Conservation (phyloP, 2,888 invertebrate genomes). For the Cheilosia urbana region DNA sequence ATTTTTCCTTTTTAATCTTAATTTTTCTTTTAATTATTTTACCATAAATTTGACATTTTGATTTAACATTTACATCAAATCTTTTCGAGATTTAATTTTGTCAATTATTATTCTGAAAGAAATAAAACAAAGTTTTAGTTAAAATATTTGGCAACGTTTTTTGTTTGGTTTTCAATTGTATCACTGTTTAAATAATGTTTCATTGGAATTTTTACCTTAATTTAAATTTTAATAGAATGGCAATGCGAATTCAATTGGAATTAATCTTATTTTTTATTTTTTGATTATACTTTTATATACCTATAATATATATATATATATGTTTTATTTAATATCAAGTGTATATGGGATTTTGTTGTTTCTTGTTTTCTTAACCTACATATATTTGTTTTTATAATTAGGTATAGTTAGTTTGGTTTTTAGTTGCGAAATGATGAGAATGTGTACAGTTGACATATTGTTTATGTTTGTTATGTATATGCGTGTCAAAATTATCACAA, state of each 20-base stretch:
- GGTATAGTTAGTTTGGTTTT: conserved; percentile 58
- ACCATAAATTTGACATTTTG: conserved; percentile 59
- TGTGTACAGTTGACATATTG: conserved; percentile 38
- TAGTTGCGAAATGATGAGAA: conserved; percentile 48
- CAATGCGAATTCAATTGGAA: conserved; percentile 67
- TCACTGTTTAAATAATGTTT: conserved; percentile 52
- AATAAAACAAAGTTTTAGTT: conserved; percentile 50
- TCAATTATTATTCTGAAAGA: conserved; percentile 27
- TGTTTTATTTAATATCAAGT: conserved; percentile 48
- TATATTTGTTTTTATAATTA: conserved; percentile 27
- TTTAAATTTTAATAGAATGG: conserved; percentile 51
- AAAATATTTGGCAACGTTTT: conserved; percentile 68
- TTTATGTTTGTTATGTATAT: conserved; percentile 11
- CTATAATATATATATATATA: background rate
- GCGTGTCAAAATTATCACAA: conserved; percentile 64
- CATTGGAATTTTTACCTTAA: conserved; percentile 11
- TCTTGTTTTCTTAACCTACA: conserved; percentile 25
- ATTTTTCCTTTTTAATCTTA: conserved; percentile 25
- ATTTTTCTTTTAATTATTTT: conserved; percentile 46
- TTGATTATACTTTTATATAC: conserved; percentile 47
- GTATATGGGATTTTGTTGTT: conserved; percentile 35
- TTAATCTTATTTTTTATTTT: conserved; percentile 22
- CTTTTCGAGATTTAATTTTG: conserved; percentile 36
- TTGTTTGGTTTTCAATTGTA: conserved; percentile 42
- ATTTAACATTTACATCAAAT: conserved; percentile 50